A percentile compares a stretch with the other conserved stretches of the same genome.
These are phyloP conservation scores for Anguilla pacifica DNA, from an alignment of 2,797 vertebrate species.

Conservation along the genomic window DNA sequence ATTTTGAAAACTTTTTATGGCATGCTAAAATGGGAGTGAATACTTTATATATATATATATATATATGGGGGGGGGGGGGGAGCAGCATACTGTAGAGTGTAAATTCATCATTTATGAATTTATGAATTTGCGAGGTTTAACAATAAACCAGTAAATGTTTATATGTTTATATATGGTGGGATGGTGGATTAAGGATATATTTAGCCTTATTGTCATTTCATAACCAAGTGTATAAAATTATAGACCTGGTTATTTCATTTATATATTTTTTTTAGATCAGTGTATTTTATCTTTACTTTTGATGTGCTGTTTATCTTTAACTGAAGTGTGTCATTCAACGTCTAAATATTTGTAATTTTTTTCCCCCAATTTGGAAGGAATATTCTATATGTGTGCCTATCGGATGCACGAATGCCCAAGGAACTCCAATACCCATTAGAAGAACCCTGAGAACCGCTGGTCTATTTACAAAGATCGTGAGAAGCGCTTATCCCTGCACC, in stretches of 20 bases:
- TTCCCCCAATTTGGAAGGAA: constrained; percentile 61
- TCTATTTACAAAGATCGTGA: constrained; percentile 27
- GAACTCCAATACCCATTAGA: constrained; percentile 73
- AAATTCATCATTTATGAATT: too few species aligned
- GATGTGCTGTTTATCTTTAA: not conserved
- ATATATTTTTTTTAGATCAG: too few species aligned
- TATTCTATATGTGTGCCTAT: constrained; percentile 84
- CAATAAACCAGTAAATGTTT: not conserved
- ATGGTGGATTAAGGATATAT: not conserved
- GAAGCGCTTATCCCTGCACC: constrained; percentile 23
- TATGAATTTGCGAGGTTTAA: too few species aligned
- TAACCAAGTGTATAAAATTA: not conserved
- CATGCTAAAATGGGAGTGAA: too few species aligned
- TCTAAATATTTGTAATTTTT: not conserved
- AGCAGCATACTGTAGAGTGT: too few species aligned
- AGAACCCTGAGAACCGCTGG: constrained; percentile 40
- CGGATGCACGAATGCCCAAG: constrained; percentile 78
- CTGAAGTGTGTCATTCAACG: not conserved
- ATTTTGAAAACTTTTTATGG: too few species aligned
- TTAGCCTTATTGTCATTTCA: not conserved
- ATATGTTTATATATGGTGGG: not conserved
- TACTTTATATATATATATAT: too few species aligned
- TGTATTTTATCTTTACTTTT: not conserved
- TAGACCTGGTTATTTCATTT: not conserved
- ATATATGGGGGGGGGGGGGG: too few species aligned